phyloP scores from a whole-genome alignment of 1,140 invertebrate genomes.

The Chironomus tepperi region DNA sequence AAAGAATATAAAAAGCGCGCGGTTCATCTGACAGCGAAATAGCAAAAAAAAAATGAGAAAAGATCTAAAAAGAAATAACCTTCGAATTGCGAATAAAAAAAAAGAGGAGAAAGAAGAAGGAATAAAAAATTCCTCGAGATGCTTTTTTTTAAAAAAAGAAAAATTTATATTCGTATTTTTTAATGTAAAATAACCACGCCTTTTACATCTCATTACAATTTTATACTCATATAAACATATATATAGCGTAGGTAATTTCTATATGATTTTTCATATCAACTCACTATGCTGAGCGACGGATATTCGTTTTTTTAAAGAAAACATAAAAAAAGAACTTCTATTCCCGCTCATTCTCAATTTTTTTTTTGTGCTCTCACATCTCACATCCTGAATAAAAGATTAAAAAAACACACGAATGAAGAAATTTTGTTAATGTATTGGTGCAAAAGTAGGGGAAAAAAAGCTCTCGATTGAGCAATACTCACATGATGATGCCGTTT shows the following conservation, averaged over 20 bases:
- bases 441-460: conserved; percentile 21
- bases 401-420: too few species aligned
- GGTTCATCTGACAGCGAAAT: background rate
- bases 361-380: background rate
- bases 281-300: conserved; percentile 20
- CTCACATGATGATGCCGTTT: background rate
- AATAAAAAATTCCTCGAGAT: conserved; percentile 4
- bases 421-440: background rate
- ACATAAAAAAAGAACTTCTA: background rate
- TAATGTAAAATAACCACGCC: conserved; percentile 24
- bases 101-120: background rate
- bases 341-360: background rate
- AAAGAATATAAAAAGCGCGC: conserved; percentile 22
- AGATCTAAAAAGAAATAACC: background rate
- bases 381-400: background rate
- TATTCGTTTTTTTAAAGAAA: conserved; percentile 23
- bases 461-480: background rate
- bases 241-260: conserved; percentile 16
- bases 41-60: background rate
- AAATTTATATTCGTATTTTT: conserved; percentile 18
- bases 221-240: background rate
- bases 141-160: background rate
- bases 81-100: background rate
- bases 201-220: conserved; percentile 20
- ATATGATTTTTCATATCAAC: conserved; percentile 22